Evolutionary conservation across 64 coral and sea anemone species (phyloP).

Genomic region (Cladopsammia gracilis): DNA sequence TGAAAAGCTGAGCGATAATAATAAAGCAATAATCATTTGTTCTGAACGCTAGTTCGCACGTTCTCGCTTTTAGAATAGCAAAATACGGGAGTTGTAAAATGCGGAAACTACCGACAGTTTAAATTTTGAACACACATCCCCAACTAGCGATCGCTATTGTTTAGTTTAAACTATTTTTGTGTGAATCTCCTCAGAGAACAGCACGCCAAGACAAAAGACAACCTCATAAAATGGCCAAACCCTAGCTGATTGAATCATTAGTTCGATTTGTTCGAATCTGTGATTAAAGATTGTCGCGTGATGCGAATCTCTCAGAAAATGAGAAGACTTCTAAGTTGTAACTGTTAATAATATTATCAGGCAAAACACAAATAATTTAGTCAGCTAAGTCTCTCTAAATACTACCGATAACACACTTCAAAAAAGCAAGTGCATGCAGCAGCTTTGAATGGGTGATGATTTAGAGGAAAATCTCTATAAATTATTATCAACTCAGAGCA

Average conservation of each 20-base stretch:
- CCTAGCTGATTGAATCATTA: slow-evolving; percentile 22
- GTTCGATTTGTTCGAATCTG: not conserved
- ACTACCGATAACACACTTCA: not conserved
- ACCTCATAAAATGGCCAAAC: slow-evolving; percentile 1
- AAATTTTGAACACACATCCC: not conserved
- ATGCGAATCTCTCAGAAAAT: not conserved
- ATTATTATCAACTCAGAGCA: not conserved
- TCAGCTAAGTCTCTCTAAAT: not conserved
- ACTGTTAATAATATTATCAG: not conserved
- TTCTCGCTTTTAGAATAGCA: not conserved
- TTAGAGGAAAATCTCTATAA: not conserved
- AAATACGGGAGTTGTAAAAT: not conserved
- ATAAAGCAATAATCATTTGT: not conserved
- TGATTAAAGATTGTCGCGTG: not conserved
- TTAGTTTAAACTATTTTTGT: not conserved
- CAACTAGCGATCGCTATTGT: not conserved
- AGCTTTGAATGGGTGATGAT: not conserved
- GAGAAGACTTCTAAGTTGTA: not conserved
- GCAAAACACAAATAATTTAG: slow-evolving; percentile 16
- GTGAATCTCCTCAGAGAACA: not conserved
- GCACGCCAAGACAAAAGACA: not conserved
- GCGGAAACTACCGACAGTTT: not conserved
- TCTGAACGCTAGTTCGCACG: not conserved
- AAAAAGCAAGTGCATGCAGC: not conserved
- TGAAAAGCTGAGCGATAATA: not conserved